These are phyloP conservation scores for Cerastis leucographa DNA, from an alignment of 2,888 invertebrate genomes.

Conservation along the genomic window DNA sequence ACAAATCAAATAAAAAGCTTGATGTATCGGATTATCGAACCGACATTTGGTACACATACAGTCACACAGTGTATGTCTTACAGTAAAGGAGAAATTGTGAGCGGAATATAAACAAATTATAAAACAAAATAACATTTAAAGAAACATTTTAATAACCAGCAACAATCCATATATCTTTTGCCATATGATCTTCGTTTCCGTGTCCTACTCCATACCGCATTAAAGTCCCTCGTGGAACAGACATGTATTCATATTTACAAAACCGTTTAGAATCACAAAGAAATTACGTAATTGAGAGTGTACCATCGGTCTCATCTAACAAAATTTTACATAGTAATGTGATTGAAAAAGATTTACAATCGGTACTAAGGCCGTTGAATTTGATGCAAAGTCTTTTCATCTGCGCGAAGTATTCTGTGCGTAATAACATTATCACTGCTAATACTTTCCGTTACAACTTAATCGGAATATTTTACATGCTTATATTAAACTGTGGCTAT, in stretches of 20 bases:
- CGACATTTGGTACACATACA: background rate
- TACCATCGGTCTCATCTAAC: background rate
- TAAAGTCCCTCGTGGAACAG: background rate
- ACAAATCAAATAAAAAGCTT: background rate
- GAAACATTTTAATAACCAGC: too few relatives aligned
- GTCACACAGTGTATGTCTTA: background rate
- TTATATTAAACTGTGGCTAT: background rate
- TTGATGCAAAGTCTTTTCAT: background rate
- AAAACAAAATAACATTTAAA: too few relatives aligned
- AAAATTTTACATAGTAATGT: background rate
- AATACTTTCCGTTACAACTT: background rate
- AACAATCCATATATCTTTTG: background rate
- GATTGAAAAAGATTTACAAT: background rate
- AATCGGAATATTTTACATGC: background rate
- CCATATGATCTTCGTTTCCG: background rate
- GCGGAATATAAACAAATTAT: background rate
- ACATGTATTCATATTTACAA: background rate
- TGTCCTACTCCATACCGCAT: background rate
- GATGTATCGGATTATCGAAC: background rate
- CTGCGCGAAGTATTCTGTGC: background rate
- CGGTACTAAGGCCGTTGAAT: background rate
- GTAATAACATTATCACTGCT: background rate
- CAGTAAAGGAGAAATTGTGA: background rate
- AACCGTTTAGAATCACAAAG: background rate
- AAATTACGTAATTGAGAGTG: background rate